A percentile compares a stretch with the other conserved stretches of the same genome.
These are phyloP conservation scores for Drosophila subsilvestris DNA, from an alignment of 2,888 invertebrate genomes.

Conservation along the genomic window DNA sequence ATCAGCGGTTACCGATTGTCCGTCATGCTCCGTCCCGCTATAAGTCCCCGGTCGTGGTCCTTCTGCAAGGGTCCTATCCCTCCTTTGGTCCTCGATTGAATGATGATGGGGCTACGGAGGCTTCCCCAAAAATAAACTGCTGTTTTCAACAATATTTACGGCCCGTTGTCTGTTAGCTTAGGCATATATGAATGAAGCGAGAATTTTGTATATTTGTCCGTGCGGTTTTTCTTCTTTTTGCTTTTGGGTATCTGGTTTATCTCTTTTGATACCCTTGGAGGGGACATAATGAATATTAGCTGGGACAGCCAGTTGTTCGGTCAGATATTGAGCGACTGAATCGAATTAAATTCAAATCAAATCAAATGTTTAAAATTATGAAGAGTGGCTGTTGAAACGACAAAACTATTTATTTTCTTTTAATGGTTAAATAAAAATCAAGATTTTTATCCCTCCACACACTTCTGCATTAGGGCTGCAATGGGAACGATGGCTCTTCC, in stretches of 20 bases:
- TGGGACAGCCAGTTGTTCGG: not conserved
- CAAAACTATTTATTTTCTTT: too few relatives aligned
- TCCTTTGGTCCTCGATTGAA: conserved; percentile 63
- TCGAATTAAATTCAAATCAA: too few relatives aligned
- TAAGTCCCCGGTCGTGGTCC: conserved; percentile 6
- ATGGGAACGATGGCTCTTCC: not conserved
- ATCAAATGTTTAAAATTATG: too few relatives aligned
- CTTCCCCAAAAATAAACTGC: conserved; percentile 73
- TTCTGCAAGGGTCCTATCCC: conserved; percentile 24
- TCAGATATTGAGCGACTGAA: not conserved
- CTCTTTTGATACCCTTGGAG: not conserved
- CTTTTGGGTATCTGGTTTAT: conserved; percentile 5
- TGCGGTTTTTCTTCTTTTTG: conserved; percentile 23
- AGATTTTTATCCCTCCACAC: too few relatives aligned
- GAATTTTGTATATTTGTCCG: conserved; percentile 34
- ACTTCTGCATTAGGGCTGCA: too few relatives aligned
- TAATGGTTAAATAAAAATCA: too few relatives aligned
- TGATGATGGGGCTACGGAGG: conserved; percentile 57
- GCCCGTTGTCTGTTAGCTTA: conserved; percentile 68
- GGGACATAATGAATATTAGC: not conserved
- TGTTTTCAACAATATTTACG: conserved; percentile 74
- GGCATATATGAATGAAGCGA: conserved; percentile 53
- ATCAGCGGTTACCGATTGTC: conserved; percentile 54
- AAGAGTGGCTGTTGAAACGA: too few relatives aligned
- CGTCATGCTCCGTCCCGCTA: not conserved